phyloP scores from a whole-genome alignment of 2,797 vertebrate species.

The Geotrypetes seraphini region DNA sequence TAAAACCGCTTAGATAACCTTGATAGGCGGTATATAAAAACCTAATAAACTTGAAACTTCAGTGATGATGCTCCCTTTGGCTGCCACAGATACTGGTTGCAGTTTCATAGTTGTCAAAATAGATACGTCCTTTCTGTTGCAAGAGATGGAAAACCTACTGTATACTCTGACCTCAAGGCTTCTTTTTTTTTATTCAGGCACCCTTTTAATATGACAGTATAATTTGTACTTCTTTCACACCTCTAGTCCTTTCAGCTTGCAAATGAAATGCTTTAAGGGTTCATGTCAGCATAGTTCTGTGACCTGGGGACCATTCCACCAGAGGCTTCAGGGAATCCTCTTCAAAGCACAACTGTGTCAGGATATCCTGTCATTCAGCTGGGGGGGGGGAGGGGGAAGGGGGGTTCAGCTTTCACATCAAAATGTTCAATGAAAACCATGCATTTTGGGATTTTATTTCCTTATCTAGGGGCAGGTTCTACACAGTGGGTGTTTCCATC shows the following conservation, averaged over 20 bases:
- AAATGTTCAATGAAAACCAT: conserved; percentile 6
- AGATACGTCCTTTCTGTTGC: fast-evolving
- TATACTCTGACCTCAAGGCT: neutral
- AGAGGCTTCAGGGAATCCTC: conserved; percentile 12
- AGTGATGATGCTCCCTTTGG: neutral
- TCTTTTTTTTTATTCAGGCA: neutral
- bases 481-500: conserved; percentile 3
- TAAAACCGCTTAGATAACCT: no score
- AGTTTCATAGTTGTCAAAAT: neutral
- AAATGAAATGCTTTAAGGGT: conserved; percentile 9
- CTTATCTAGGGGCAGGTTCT: conserved; percentile 18
- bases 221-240: neutral
- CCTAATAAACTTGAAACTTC: no score
- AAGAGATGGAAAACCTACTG: neutral
- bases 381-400: conserved; percentile 16
- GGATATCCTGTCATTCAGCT: conserved; percentile 55
- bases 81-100: neutral
- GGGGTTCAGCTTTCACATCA: conserved; percentile 24
- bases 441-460: conserved; percentile 18
- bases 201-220: neutral
- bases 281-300: conserved; percentile 2
- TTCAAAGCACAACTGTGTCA: conserved; percentile 16
- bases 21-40: no score
- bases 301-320: conserved; percentile 16
- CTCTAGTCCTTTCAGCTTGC: neutral